Percentiles rank a stretch among this genome's conserved stretches.
Conservation (phyloP, 1,140 invertebrate genomes). For the Drosophila ercepeae region DNA sequence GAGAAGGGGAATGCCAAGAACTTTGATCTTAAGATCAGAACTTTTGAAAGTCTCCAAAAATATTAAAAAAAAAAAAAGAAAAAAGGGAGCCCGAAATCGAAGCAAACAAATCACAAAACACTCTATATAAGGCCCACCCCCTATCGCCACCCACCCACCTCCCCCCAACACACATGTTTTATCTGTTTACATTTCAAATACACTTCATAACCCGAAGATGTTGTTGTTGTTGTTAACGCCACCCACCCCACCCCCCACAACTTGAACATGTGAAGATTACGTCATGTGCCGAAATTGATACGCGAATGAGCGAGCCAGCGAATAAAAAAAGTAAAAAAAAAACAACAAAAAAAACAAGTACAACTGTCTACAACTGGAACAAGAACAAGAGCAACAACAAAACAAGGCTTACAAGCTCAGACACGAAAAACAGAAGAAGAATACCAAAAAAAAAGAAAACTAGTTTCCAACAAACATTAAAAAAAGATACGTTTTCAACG, state of each 20-base stretch:
- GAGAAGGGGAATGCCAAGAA: background rate
- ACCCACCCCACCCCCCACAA: no score
- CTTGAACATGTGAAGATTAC: slow-evolving; percentile 80
- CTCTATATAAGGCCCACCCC: slow-evolving; percentile 12
- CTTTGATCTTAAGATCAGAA: background rate
- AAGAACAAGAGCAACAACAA: slow-evolving; percentile 41
- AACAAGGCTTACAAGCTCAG: slow-evolving; percentile 51
- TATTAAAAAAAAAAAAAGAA: background rate
- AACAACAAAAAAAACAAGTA: slow-evolving; percentile 37
- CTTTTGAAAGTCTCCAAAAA: background rate
- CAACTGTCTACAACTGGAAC: slow-evolving; percentile 44
- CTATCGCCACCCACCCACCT: background rate
- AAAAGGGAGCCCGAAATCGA: slow-evolving; percentile 2
- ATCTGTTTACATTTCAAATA: slow-evolving; percentile 77
- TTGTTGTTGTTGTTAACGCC: slow-evolving; percentile 45
- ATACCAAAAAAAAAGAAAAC: slow-evolving; percentile 23
- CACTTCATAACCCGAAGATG: slow-evolving; percentile 62
- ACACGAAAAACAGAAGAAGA: background rate
- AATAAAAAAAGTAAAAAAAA: slow-evolving; percentile 28
- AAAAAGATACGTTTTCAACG: slow-evolving; percentile 7
- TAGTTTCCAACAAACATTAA: slow-evolving; percentile 29
- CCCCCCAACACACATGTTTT: slow-evolving; percentile 29
- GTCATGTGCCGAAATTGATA: slow-evolving; percentile 81
- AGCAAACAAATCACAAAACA: slow-evolving; percentile 6
- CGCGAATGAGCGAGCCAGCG: slow-evolving; percentile 60